Conservation (phyloP, 2,797 vertebrate genomes). For the Acrocephalus scirpaceus region DNA sequence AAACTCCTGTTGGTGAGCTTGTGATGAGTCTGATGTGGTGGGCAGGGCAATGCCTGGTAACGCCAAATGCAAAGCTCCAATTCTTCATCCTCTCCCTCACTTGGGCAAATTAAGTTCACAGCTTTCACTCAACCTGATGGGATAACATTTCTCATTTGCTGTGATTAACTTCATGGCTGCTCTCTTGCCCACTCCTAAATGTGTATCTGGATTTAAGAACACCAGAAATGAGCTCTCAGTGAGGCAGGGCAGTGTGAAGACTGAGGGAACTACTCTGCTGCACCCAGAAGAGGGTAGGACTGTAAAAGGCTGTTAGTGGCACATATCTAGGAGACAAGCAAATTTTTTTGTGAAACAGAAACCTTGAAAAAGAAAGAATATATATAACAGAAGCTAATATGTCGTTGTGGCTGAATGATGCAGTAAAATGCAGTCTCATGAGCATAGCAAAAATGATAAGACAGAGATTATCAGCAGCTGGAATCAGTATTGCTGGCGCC, state of each 20-base stretch:
- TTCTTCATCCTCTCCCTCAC: background rate
- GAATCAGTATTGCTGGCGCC: background rate
- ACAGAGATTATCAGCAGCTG: background rate
- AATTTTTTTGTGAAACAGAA: background rate
- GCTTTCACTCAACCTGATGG: background rate
- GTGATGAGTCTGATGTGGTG: background rate
- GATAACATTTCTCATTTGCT: background rate
- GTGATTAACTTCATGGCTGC: background rate
- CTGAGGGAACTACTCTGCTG: background rate
- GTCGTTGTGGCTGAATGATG: background rate
- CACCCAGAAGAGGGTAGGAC: background rate
- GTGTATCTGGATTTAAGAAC: background rate
- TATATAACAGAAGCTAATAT: background rate
- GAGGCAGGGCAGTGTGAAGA: background rate
- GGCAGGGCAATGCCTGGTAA: background rate
- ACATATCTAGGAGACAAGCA: background rate
- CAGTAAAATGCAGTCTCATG: background rate
- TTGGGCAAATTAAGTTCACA: background rate
- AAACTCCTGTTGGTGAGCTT: background rate
- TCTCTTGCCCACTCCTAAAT: background rate
- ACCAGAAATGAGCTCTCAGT: background rate
- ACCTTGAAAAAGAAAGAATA: background rate
- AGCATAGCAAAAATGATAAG: background rate
- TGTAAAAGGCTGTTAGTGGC: background rate
- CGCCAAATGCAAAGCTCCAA: background rate